Percentiles rank a stretch among this genome's conserved stretches.
These are phyloP conservation scores for Chlorodrepanis virens DNA, from an alignment of 2,113 vertebrate species.

Conservation along the genomic window DNA sequence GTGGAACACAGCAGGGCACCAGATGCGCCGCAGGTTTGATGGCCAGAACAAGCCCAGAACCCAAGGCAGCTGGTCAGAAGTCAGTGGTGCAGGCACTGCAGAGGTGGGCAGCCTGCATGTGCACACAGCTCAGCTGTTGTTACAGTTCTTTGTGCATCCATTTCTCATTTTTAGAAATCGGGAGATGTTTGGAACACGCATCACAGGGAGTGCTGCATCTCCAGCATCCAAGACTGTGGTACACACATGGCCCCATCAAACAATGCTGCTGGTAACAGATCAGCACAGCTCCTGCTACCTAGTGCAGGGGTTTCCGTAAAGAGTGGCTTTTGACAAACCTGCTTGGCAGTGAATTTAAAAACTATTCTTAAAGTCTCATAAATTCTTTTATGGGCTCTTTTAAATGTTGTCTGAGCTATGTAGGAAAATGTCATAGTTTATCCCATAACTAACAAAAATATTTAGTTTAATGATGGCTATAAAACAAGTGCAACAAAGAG, in stretches of 20 bases:
- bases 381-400: constrained; percentile 19
- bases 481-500: background rate
- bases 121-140: rapidly evolving
- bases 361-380: background rate
- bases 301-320: background rate
- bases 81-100: background rate
- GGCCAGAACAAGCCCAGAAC: background rate
- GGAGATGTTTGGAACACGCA: background rate
- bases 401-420: background rate
- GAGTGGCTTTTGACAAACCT: background rate
- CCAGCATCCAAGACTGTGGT: background rate
- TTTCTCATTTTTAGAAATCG: background rate
- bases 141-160: background rate
- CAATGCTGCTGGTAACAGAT: background rate
- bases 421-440: background rate
- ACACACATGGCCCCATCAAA: background rate
- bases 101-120: background rate
- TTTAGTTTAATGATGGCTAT: constrained; percentile 25
- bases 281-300: background rate
- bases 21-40: background rate
- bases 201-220: background rate
- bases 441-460: background rate
- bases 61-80: background rate
- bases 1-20: background rate
- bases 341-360: constrained; percentile 33